Evolutionary conservation across 2,797 vertebrate genomes (phyloP), one percentile per base, ranked within the genome.

Genomic region (Champsocephalus esox): DNA sequence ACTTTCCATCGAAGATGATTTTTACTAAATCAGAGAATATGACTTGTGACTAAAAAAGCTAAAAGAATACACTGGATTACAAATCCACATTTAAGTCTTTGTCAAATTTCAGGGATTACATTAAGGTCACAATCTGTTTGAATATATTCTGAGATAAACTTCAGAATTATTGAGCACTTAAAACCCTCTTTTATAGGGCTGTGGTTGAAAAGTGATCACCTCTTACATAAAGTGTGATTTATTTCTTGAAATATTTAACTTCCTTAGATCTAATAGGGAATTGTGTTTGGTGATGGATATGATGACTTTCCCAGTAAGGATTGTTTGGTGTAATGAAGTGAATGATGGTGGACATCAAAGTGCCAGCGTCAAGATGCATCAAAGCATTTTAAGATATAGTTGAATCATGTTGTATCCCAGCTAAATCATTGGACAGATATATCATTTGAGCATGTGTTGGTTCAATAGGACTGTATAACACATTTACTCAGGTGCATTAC

Each of bases 1-100:
- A 34, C 45, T 60, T 57, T 52, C 6, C 19, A 66, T 12, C 59
- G 13, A 58, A 73, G 9, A 21, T 11, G 12, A 32, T 64, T 60
- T 60, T 32, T n/a, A 48, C 6, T 13, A 34, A 48, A 49, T n/a
- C 9, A 50, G n/a, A 55, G 16, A 67, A 50, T 44, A 48, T 41
- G 12, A 16, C 32, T 43, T 28, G 4, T 28, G 28, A 28, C 28
- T 28, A 28, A 19, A 49, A 48, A 54, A 41, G 12, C 2, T 32
- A 28, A 0, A 21, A 21, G 4, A 49, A 56, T 50, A 43, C 12
- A 3, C 3, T 51, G 14, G 2, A 4, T 65, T 54, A 34, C 17
- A 61, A 54, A 62, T 59, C 2, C 10, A 21, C 1, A 24, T n/a
- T n/a, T 32, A 12, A 0, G 9, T n/a, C 41, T 19, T 46, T 50